Evolutionary conservation across 2,888 invertebrate species (phyloP), one percentile per base, ranked within the genome.

Genomic region (Microctonus aethiopoides): DNA sequence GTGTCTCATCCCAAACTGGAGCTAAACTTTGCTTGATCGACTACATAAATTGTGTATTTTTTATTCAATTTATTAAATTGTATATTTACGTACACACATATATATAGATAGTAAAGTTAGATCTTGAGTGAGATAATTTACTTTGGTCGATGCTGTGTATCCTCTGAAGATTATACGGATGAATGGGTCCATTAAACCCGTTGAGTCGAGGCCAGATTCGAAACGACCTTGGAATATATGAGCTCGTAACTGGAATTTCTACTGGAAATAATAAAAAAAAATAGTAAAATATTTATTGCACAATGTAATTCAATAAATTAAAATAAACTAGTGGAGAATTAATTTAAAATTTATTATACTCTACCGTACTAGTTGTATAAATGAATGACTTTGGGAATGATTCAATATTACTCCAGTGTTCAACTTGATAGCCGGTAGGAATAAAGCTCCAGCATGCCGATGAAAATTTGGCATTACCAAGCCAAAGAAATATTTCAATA

Each of bases 221-320:
- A 94, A 86, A 82, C 91, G 91, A 1, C 92, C 93, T 87, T 91
- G 91, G 81, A 92, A 92, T 74, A 94, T 88, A 78, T 92, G 92
- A 0, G 90, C 89, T 22, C 91, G 88, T 71, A 91, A 90, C 78
- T 91, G 90, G 72, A 91, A 89, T 72, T 87, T 85, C 89, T 92
- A 85, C 29, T 16, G 32, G 5, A 16, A 63, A 22, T 22, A 64
- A 24, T 16, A 22, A 41, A 7, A 13, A 52, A 29, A 5, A 11
- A 22, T 29, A 26, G 32, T n/a, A 29, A 32, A 36, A 34, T 13
- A 24, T 16, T 39, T 26, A 36, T 32, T 66, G 7, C 56, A 46
- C 20, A 9, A 16, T n/a, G n/a, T 9, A 32, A 34, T 60, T 32
- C n/a, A n/a, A 29, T 24, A 32, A 24, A 24, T n/a, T 13, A n/a